A percentile compares a stretch with the other conserved stretches of the same genome.
phyloP scores from a whole-genome alignment of 1,140 invertebrate species.

The Lepidotrigona ventralis region DNA sequence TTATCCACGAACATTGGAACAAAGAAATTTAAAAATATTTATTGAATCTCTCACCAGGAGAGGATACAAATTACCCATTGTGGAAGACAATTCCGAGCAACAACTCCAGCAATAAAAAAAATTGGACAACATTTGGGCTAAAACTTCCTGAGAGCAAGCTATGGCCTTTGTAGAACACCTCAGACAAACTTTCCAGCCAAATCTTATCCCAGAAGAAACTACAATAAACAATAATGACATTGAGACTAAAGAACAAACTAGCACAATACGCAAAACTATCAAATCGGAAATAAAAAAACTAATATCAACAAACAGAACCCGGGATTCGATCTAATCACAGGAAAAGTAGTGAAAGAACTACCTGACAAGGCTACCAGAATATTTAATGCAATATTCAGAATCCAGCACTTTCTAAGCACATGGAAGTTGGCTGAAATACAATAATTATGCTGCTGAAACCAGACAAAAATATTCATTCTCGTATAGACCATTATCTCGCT shows the following conservation, averaged over 20 bases:
- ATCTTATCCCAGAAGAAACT: no score
- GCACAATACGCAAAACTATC: not conserved
- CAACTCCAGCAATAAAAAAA: slow-evolving; percentile 52
- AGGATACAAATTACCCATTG: slow-evolving; percentile 48
- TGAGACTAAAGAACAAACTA: not conserved
- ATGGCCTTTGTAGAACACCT: no score
- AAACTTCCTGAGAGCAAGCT: slow-evolving; percentile 33
- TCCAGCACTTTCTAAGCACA: no score
- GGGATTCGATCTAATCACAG: slow-evolving; percentile 62
- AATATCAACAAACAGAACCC: slow-evolving; percentile 45
- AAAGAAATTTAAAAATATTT: not conserved
- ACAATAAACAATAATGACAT: not conserved
- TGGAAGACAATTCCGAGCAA: slow-evolving; percentile 45
- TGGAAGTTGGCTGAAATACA: no score
- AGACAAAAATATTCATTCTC: no score
- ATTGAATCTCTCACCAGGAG: not conserved
- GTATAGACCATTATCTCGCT: no score
- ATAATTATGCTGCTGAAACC: no score
- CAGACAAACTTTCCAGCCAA: no score
- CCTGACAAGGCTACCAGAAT: no score
- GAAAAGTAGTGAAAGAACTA: slow-evolving; percentile 60
- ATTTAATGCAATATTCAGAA: no score
- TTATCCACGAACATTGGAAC: not conserved
- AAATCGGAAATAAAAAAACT: not conserved
- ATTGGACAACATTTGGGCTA: slow-evolving; percentile 49